Evolutionary conservation across 1,140 invertebrate species (phyloP).

Genomic region (Drusus annulatus): DNA sequence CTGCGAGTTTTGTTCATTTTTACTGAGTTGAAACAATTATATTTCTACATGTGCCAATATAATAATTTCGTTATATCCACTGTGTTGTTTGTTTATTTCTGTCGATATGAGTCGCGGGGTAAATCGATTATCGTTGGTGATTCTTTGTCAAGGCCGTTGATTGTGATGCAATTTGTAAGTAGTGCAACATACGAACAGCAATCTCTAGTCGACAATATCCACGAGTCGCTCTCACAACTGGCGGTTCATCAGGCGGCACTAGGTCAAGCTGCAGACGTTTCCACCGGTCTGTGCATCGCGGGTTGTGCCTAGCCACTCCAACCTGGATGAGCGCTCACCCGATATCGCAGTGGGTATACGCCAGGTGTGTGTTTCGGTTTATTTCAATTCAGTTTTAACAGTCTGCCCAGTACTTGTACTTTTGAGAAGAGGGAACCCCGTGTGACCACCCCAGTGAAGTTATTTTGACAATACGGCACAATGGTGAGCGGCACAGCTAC

Average conservation of each 20-base stretch:
- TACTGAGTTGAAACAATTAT: too few species aligned
- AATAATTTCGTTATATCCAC: too few species aligned
- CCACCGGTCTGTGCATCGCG: too few species aligned
- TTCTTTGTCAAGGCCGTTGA: slow-evolving; percentile 14
- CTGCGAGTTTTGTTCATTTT: too few species aligned
- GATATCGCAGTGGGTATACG: neutral
- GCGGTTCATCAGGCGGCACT: neutral
- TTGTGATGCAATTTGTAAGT: slow-evolving; percentile 14
- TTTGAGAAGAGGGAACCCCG: too few species aligned
- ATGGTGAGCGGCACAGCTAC: slow-evolving; percentile 42
- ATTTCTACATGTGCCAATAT: too few species aligned
- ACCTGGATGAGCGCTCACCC: neutral
- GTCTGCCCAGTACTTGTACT: neutral
- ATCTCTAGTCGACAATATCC: slow-evolving; percentile 20
- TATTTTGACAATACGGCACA: neutral
- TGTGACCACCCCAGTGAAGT: too few species aligned
- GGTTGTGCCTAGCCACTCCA: neutral
- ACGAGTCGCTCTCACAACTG: neutral
- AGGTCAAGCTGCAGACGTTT: neutral
- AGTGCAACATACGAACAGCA: slow-evolving; percentile 6
- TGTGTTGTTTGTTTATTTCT: too few species aligned
- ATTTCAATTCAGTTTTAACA: slow-evolving; percentile 12
- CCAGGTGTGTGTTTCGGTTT: neutral
- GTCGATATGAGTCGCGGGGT: neutral
- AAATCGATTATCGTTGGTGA: neutral